Percentiles rank a stretch among this genome's conserved stretches.
Evolutionary conservation across 2,113 vertebrate species (phyloP).

Genomic region (Macaca fascicularis): T2T-MFA8v1.1 NC_088380.1:104163501-104164000

Average conservation of each 20-base stretch:
- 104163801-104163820: neutral
- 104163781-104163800: neutral
- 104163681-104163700: constrained; percentile 66
- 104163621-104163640: constrained; percentile 80
- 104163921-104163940: neutral
- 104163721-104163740: constrained; percentile 73
- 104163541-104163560: constrained; percentile 65
- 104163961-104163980: neutral
- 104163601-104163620: constrained; percentile 51
- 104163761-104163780: constrained; percentile 16
- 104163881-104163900: neutral
- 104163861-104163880: constrained; percentile 16
- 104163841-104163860: neutral
- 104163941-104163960: neutral
- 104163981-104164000: neutral
- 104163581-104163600: constrained; percentile 83
- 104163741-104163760: neutral
- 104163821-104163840: constrained; percentile 38
- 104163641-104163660: constrained; percentile 77
- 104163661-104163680: constrained; percentile 74
- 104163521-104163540: constrained; percentile 47
- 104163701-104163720: constrained; percentile 62
- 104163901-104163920: neutral
- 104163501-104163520: constrained; percentile 24
- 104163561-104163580: constrained; percentile 77